Evolutionary conservation across 2,113 vertebrate species (phyloP).

Genomic region (Origma solitaria): DNA sequence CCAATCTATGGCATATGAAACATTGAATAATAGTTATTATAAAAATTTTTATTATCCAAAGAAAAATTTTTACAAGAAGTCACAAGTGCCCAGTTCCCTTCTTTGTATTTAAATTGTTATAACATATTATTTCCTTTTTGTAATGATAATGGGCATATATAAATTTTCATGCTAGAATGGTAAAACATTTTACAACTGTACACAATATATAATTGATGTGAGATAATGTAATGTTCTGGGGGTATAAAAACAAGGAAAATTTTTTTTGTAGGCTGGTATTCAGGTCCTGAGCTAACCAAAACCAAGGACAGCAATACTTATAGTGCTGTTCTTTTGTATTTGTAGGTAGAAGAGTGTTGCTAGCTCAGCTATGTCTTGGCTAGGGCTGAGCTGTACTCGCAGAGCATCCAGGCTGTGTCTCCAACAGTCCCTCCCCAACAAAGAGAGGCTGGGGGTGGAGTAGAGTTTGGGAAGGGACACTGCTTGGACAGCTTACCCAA

Average conservation of each 20-base stretch:
- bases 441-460: neutral
- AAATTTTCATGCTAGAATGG: neutral
- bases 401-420: neutral
- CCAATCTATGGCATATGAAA: neutral
- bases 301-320: neutral
- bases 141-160: neutral
- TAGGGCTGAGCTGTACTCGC: neutral
- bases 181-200: neutral
- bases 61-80: neutral
- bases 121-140: neutral
- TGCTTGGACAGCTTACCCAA: neutral
- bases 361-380: neutral
- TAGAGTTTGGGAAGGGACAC: neutral
- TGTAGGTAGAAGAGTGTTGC: neutral
- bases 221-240: neutral
- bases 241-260: neutral
- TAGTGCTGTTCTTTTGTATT: neutral
- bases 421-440: neutral
- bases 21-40: neutral
- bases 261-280: neutral
- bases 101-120: neutral
- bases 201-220: neutral
- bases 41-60: neutral
- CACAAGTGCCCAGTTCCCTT: neutral
- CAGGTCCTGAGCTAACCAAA: neutral